Conservation (phyloP, 1,140 invertebrate genomes). For the Apis cerana region DNA sequence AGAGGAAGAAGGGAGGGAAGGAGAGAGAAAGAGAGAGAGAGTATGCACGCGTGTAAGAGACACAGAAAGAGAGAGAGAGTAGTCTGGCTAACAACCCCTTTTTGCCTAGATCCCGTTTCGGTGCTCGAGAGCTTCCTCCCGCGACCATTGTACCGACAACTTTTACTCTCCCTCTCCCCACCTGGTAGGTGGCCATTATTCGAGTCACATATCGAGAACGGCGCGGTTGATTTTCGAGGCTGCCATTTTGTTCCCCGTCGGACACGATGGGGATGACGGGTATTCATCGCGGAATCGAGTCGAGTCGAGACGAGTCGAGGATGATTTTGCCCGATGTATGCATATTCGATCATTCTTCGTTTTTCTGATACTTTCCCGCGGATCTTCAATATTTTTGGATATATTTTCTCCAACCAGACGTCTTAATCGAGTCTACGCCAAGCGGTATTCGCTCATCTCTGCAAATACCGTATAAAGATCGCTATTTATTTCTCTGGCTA, state of each 20-base stretch:
- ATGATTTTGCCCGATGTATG: no score
- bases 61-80: neutral
- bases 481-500: no score
- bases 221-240: slow-evolving; percentile 57
- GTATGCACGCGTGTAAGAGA: slow-evolving; percentile 22
- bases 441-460: no score
- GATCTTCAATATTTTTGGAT: no score
- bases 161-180: slow-evolving; percentile 44
- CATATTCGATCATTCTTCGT: neutral
- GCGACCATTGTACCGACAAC: slow-evolving; percentile 54
- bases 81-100: slow-evolving; percentile 49
- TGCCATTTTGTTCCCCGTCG: slow-evolving; percentile 16
- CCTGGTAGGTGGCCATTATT: slow-evolving; percentile 51
- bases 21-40: slow-evolving; percentile 35
- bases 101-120: slow-evolving; percentile 69
- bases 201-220: slow-evolving; percentile 66
- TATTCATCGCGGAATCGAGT: slow-evolving; percentile 12
- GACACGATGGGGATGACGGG: slow-evolving; percentile 16
- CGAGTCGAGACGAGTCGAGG: no score
- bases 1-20: neutral
- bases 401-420: no score
- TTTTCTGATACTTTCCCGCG: no score
- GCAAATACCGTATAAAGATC: no score
- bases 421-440: no score
- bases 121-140: slow-evolving; percentile 61